Base-by-base conservation (phyloP, 1,140 invertebrate species). In the Lerema accius region DNA sequence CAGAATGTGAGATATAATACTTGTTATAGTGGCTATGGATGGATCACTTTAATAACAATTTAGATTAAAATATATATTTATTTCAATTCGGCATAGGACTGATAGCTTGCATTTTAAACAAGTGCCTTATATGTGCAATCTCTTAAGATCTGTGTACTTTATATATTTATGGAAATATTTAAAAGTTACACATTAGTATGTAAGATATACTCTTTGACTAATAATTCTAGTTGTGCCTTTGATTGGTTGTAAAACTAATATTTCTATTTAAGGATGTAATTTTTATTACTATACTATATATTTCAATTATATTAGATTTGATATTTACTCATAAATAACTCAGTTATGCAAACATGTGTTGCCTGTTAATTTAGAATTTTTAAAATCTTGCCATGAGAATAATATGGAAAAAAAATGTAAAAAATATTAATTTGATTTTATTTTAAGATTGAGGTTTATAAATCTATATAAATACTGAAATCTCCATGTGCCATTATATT, bases 81-180 rank as follows among this genome's bases (percentile, higher is more conserved):
- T 65, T 46, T 17, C 15, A 17, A 65, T 60, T 55, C 39, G 51
- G 23, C 7, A 55, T 65, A 55, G 23, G 55, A 51, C 63, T 58
- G 53, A 66, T 45, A 48, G 48, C 14, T 23, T 40, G 65, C 65
- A 67, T 67, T 67, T 65, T 9, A 45, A 55, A 42, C 28, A 48
- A 46, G 65, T 67, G 65, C 51, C 51, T 55, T 55, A 28, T 23
- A 23, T 13, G 46, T 67, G 49, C 58, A 66, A 66, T 66, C 51
- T 43, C 6, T 10, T 23, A 15, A 55, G 17, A 55, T 66, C 43
- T 50, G 48, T 68, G 66, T 68, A 68, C 55, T 68, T 68, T 68
- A 60, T 63, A 60, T 63, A 63, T 68, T 64, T 63, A 59, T 11
- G 37, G 43, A 67, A 63, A 68, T 68, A 68, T 68, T 63, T 63